Evolutionary conservation across 2,888 invertebrate genomes (phyloP), one percentile per base, ranked within the genome.

Genomic region (Nineta flava): DNA sequence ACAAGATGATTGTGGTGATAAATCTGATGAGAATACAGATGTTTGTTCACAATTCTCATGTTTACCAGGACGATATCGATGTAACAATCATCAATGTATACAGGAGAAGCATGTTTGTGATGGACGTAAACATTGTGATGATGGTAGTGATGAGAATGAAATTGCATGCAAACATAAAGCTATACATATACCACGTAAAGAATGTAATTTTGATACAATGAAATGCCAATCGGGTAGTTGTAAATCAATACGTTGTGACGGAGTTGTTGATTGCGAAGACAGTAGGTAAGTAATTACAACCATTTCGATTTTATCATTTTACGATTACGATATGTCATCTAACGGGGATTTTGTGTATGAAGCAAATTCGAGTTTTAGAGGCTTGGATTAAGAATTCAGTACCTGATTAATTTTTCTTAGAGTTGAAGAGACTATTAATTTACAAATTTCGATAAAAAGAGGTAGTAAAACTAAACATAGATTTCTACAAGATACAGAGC

Each of bases 1-100:
- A 2, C 71, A 72, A 52, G 62, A 68, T 47, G 81, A 82, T 63
- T 82, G 82, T 62, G 68, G 69, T 13, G 79, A 76, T 63, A 72
- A 69, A n/a, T 71, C 73, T 9, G 81, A 82, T 64, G 75, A 74
- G 57, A 62, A 60, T 31, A 55, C 64, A 56, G 55, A 53, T 45
- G 53, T 59, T 52, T 73, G 72, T 58, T 61, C 60, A 26, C 60
- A 59, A 35, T 58, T 62, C 41, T 67, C 66, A 16, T 77, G 76
- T 61, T 16, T 45, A 9, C 45, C 13, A 7, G 34, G 16, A 10
- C 55, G 65, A 31, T 62, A 65, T 52, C 57, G 65, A 13, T 69
- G 69, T 56, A 61, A 62, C 47, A 68, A 68, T 53, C 59, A 67
- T 52, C 58, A 57, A 17, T 69, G 69, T 54, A 62, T 67, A 10